phyloP scores from a whole-genome alignment of 2,113 vertebrate genomes.

The Rattus rattus region DNA sequence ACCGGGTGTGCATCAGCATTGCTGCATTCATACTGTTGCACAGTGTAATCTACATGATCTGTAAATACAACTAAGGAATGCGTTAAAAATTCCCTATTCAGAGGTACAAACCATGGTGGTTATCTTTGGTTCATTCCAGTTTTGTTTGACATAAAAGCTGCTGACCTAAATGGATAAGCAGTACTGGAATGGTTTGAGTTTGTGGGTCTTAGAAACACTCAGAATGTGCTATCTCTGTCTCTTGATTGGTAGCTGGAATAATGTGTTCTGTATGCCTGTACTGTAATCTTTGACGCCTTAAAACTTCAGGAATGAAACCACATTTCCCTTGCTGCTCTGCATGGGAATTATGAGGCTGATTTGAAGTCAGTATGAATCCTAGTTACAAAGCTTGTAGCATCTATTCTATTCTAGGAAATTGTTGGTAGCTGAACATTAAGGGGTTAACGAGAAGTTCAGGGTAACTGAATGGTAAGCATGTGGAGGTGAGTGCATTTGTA shows the following conservation, averaged over 20 bases:
- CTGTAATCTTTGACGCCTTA: not conserved
- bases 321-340: not conserved
- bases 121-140: slow-evolving; percentile 21
- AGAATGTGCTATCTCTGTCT: not conserved
- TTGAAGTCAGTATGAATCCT: slow-evolving; percentile 26
- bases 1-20: not conserved
- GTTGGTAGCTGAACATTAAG: slow-evolving; percentile 8
- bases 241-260: not conserved
- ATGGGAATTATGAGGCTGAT: not conserved
- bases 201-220: not conserved
- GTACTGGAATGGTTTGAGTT: not conserved
- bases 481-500: not conserved
- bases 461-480: not conserved
- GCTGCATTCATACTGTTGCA: not conserved
- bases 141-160: slow-evolving; percentile 12
- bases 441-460: not conserved
- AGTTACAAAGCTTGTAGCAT: slow-evolving; percentile 18
- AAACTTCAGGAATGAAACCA: not conserved
- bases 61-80: not conserved
- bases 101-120: not conserved
- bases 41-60: not conserved
- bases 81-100: not conserved
- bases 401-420: not conserved
- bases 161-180: not conserved
- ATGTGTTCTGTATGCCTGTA: not conserved